phyloP scores from a whole-genome alignment of 53 echinoderm and acorn worm species.

The Pentamera pediparva region DNA sequence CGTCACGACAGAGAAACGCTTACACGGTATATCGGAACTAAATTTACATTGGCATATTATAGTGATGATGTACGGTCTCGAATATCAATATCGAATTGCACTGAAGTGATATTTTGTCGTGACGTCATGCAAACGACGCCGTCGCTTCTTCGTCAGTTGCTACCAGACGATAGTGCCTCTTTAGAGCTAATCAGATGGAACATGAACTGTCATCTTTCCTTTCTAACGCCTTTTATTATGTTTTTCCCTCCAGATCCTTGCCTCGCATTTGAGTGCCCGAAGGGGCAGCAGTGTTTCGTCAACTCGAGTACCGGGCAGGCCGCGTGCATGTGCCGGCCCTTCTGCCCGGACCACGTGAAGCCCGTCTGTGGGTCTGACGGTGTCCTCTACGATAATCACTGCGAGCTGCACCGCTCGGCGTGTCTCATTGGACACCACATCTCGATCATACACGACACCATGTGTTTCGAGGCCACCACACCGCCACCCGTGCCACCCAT shows the following conservation, averaged over 20 bases:
- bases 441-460: constrained; percentile 14
- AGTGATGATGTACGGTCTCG: no score
- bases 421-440: constrained; percentile 72
- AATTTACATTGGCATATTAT: no score
- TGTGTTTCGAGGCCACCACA: constrained; percentile 3
- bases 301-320: constrained; percentile 58
- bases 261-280: constrained; percentile 57
- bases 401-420: constrained; percentile 87
- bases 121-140: no score
- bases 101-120: no score
- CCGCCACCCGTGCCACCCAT: constrained; percentile 8
- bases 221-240: no score
- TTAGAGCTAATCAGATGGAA: no score
- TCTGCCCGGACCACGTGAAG: constrained; percentile 66
- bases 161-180: no score
- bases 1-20: no score
- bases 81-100: no score
- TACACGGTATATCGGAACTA: no score
- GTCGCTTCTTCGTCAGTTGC: no score
- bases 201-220: no score
- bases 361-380: constrained; percentile 96
- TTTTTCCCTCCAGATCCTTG: constrained; percentile 52
- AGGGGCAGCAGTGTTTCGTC: constrained; percentile 74
- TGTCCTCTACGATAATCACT: constrained; percentile 82
- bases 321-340: constrained; percentile 68